phyloP scores from a whole-genome alignment of 2,888 invertebrate genomes.

The Lissonota sp. region DNA sequence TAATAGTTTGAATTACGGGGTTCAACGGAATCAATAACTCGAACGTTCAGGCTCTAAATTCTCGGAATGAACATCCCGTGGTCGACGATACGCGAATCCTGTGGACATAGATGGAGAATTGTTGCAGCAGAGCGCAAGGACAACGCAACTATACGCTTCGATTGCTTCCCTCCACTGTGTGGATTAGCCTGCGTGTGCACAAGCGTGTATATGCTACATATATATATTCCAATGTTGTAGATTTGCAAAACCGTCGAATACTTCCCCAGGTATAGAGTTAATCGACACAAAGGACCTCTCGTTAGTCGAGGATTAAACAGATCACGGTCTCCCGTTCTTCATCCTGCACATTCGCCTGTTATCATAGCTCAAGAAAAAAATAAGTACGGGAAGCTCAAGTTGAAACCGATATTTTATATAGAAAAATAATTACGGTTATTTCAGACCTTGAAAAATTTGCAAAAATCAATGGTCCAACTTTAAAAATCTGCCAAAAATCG shows the following conservation, averaged over 20 bases:
- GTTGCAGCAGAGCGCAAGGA: constrained; percentile 31
- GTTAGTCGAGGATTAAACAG: constrained; percentile 79
- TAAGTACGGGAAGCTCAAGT: too few species aligned
- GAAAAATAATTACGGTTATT: too few species aligned
- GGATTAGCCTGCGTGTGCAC: constrained; percentile 16
- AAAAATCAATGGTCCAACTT: too few species aligned
- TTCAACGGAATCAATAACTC: neutral
- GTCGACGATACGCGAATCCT: neutral
- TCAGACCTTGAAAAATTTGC: too few species aligned
- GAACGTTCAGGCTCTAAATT: constrained; percentile 3
- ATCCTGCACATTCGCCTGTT: neutral
- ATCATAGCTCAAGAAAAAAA: too few species aligned
- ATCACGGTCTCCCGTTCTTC: constrained; percentile 72
- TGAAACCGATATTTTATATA: too few species aligned
- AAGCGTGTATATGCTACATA: neutral
- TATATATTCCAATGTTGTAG: constrained; percentile 23
- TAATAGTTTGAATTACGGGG: too few species aligned
- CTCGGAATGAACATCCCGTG: constrained; percentile 23
- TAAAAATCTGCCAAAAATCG: too few species aligned
- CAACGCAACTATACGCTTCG: constrained; percentile 40
- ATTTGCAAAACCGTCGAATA: constrained; percentile 53
- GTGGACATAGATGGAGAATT: constrained; percentile 21
- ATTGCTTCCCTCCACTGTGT: neutral
- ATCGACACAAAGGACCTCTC: constrained; percentile 76
- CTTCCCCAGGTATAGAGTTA: constrained; percentile 64